These are phyloP conservation scores for Lithophane semibrunnea DNA, from an alignment of 2,888 invertebrate genomes.

Conservation along the genomic window DNA sequence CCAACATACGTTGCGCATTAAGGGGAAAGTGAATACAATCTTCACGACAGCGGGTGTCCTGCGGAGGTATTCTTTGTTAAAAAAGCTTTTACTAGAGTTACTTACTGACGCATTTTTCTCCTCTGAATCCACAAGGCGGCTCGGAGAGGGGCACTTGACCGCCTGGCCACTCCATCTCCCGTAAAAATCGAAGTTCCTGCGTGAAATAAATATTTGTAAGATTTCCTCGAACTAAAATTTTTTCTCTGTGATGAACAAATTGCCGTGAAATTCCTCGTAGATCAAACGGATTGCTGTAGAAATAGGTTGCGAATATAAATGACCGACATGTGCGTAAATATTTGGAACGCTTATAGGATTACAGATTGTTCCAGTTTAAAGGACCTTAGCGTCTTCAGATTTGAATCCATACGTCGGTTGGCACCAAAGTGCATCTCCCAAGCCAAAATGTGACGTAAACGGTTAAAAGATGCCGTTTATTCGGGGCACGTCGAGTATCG, in stretches of 20 bases:
- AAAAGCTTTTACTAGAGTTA: slow-evolving; percentile 68
- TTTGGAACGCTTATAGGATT: slow-evolving; percentile 42
- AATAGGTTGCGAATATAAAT: slow-evolving; percentile 51
- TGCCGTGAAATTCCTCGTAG: slow-evolving; percentile 45
- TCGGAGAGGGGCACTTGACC: slow-evolving; percentile 95
- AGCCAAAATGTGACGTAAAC: slow-evolving; percentile 83
- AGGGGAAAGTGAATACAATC: slow-evolving; percentile 69
- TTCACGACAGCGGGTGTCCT: slow-evolving; percentile 56
- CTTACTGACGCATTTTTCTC: slow-evolving; percentile 97
- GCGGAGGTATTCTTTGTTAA: neutral
- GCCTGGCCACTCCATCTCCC: slow-evolving; percentile 94
- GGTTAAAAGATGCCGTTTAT: slow-evolving; percentile 75
- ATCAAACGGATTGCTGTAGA: slow-evolving; percentile 54
- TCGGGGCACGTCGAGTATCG: slow-evolving; percentile 78
- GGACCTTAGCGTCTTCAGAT: slow-evolving; percentile 69
- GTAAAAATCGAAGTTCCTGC: slow-evolving; percentile 94
- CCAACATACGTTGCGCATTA: slow-evolving; percentile 77
- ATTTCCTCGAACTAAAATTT: slow-evolving; percentile 41
- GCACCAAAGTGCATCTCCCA: slow-evolving; percentile 78
- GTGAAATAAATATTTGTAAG: slow-evolving; percentile 38
- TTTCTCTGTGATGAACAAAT: slow-evolving; percentile 40
- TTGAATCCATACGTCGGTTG: slow-evolving; percentile 73
- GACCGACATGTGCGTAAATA: slow-evolving; percentile 27
- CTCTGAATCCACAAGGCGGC: slow-evolving; percentile 97
- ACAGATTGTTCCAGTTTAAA: slow-evolving; percentile 70